Base-by-base conservation (phyloP, 1,140 invertebrate genomes). In the Papilio dardanus region DNA sequence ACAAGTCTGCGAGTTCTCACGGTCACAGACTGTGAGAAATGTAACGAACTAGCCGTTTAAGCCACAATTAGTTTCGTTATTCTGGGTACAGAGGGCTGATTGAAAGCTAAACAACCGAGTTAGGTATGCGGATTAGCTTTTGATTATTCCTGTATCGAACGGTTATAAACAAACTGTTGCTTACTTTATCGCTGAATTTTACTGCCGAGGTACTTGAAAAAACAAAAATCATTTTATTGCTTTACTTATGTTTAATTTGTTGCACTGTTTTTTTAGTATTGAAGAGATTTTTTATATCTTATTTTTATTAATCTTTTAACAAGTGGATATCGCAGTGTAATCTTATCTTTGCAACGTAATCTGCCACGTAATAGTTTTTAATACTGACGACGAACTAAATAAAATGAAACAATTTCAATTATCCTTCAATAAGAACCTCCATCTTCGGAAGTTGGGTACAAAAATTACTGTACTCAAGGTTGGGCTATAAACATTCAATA, bases 1-100 rank as follows among this genome's bases (percentile, higher is more conserved):
- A 69, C 33, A 69, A n/a, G 67, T 69, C 19, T 16, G 33, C 7
- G 21, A 69, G 33, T 35, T 69, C 67, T 69, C 67, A 69, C 67
- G 67, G 33, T 19, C 31, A 35, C 19, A 10, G 19, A 21, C 67
- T 69, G 67, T 69, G 67, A 69, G 67, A 69, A 69, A 40, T 69
- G 67, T 69, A 37, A 69, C 67, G 21, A 69, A 40, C 3, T 19
- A 12, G 35, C 35, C 35, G 67, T 69, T 69, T 69, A 69, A 19
- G 67, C 67, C 67, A 69, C 33, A 69, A 40, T 37, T 31, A 31
- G 14, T 65, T 66, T 33, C 30, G 24, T 30, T 62, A 62, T 62
- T 28, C 24, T 24, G 54, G 54, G 54, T 58, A 24, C 2, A 58
- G 8, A 58, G 8, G 54, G 21, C 24, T 58, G 54, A 28, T 58